These are phyloP conservation scores for Euura lappo DNA, from an alignment of 1,140 invertebrate genomes.

Conservation along the genomic window DNA sequence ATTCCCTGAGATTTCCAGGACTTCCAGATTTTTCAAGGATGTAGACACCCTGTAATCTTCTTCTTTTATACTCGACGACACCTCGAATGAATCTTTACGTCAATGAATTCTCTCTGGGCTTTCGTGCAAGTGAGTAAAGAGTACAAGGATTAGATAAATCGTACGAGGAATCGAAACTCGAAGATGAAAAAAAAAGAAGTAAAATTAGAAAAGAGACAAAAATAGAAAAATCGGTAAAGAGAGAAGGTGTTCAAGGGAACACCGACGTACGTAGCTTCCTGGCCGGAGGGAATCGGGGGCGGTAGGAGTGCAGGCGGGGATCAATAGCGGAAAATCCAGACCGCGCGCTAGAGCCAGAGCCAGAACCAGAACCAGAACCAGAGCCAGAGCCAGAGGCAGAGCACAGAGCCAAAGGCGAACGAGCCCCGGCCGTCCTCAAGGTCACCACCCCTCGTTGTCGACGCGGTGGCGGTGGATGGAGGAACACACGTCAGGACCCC, in stretches of 20 bases:
- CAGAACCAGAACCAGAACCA: neutral
- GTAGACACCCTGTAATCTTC: neutral
- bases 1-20: too few relatives aligned
- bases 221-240: neutral
- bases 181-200: neutral
- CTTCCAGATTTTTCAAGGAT: too few relatives aligned
- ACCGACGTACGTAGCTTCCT: neutral
- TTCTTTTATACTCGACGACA: neutral
- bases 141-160: too few relatives aligned
- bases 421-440: conserved; percentile 9
- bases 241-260: neutral
- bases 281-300: neutral
- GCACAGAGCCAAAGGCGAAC: conserved; percentile 2
- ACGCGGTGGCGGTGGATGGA: too few relatives aligned
- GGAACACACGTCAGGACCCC: neutral
- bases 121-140: too few relatives aligned
- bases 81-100: too few relatives aligned
- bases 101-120: too few relatives aligned
- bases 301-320: neutral
- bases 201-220: neutral
- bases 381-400: neutral
- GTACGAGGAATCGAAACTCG: too few relatives aligned
- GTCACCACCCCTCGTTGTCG: neutral
- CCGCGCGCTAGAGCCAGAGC: neutral
- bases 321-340: conserved; percentile 12